Base-by-base conservation (phyloP, 2,888 invertebrate species). In the Leucophenga montana region DNA sequence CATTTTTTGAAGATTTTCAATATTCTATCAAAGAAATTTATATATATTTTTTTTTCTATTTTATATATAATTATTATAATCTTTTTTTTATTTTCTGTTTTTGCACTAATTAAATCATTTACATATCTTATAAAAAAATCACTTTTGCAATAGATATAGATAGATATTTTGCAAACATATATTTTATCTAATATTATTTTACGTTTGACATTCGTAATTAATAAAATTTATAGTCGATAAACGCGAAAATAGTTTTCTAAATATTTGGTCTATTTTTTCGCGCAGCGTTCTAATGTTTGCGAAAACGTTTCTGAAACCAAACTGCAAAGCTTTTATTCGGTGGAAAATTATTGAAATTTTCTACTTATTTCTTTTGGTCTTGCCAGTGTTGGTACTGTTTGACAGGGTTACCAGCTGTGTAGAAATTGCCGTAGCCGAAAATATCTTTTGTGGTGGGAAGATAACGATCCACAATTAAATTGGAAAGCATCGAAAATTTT, bases 261-360 rank as follows among this genome's bases (percentile, higher is more conserved):
- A 56, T 46, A 64, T 56, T 46, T 44, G n/a, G n/a, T n/a, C 27
- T 50, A 22, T 13, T 44, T 54, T 31, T 44, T 54, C 68, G 66
- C 56, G 64, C 53, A 69, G 69, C 75, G 85, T 75, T 80, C 79
- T 77, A 81, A 78, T 77, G 76, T 80, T 80, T 79, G 79, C 77
- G 78, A 84, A 86, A 85, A 83, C 85, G 78, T 80, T 84, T 84
- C 77, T 74, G 69, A 85, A 86, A 86, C 86, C 87, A 73, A 82
- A 83, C 75, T 64, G 72, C 71, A 70, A 71, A 80, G 78, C 76
- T 77, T 79, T 79, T 67, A 57, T 67, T 74, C 68, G 68, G 68
- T 73, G 73, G 76, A 78, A 77, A 83, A 85, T 80, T 84, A 84
- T 84, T 81, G 77, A 82, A 79, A 82, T 73, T 77, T 79, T 78